Evolutionary conservation across 2,113 vertebrate genomes (phyloP).

Genomic region (Terrapene triunguis): DNA sequence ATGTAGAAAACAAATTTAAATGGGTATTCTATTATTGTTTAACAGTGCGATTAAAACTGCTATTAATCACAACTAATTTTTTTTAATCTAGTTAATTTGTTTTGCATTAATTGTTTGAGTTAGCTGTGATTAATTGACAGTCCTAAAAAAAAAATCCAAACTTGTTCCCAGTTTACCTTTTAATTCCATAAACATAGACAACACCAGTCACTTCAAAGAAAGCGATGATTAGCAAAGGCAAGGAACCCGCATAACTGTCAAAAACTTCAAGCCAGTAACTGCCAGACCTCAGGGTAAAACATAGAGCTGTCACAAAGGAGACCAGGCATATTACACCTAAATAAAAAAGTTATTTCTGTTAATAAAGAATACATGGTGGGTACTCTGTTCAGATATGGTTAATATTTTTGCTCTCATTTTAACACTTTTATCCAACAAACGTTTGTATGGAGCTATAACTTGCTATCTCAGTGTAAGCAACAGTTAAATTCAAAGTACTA

Average conservation of each 20-base stretch:
- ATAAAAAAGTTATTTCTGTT: not conserved
- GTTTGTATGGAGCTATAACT: not conserved
- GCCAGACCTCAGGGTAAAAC: constrained; percentile 89
- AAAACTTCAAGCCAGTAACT: constrained; percentile 96
- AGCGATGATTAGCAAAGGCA: constrained; percentile 88
- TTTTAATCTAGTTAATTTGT: too few relatives aligned
- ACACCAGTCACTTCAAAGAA: constrained; percentile 88
- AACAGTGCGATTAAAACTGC: too few relatives aligned
- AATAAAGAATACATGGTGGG: not conserved
- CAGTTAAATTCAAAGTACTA: not conserved
- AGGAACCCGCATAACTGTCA: constrained; percentile 84
- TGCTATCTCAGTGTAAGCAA: not conserved
- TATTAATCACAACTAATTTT: too few relatives aligned
- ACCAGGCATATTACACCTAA: constrained; percentile 82
- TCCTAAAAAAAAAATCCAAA: accelerated
- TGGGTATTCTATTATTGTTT: too few relatives aligned
- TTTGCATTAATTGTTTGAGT: too few relatives aligned
- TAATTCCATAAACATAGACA: constrained; percentile 84
- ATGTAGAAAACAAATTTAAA: too few relatives aligned
- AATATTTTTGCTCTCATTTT: constrained; percentile 5
- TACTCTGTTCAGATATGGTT: not conserved
- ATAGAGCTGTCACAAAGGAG: constrained; percentile 80
- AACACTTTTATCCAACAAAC: not conserved
- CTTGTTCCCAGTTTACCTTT: constrained; percentile 76
- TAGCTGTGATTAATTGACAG: too few relatives aligned